These are phyloP conservation scores for Noctilio leporinus DNA, from an alignment of 2,113 vertebrate species.

Conservation along the genomic window DNA sequence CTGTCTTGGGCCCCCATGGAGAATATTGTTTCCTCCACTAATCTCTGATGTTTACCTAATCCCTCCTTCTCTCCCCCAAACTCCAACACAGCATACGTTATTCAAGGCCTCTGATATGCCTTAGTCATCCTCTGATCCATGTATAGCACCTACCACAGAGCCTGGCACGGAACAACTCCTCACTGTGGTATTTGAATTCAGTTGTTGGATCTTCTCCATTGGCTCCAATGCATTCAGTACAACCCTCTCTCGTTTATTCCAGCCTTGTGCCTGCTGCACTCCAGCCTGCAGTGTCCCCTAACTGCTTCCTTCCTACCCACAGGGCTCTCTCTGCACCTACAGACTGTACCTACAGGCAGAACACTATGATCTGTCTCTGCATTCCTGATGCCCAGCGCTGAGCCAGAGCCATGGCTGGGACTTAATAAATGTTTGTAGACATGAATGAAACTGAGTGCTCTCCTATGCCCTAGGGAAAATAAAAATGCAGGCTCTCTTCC, in stretches of 20 bases:
- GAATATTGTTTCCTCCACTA: background rate
- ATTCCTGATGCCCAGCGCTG: background rate
- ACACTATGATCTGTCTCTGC: too few species aligned
- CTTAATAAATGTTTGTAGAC: background rate
- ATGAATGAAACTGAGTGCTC: background rate
- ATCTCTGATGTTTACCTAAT: background rate
- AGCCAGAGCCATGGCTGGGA: background rate
- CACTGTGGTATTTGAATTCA: background rate
- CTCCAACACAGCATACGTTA: background rate
- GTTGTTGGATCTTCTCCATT: background rate
- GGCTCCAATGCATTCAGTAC: background rate
- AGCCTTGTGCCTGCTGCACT: background rate
- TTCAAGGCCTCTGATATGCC: background rate
- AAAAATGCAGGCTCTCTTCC: background rate
- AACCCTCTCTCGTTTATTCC: background rate
- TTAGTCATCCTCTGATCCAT: background rate
- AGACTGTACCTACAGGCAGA: background rate
- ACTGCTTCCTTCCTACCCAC: background rate
- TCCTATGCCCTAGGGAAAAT: background rate
- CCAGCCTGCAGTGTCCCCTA: background rate
- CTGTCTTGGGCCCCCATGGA: fast-evolving
- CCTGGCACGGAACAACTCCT: background rate
- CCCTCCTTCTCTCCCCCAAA: background rate
- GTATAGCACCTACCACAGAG: background rate
- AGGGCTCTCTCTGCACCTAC: background rate